Conservation (phyloP, 2,797 vertebrate genomes). For the Lepilemur ruficaudatus region DNA sequence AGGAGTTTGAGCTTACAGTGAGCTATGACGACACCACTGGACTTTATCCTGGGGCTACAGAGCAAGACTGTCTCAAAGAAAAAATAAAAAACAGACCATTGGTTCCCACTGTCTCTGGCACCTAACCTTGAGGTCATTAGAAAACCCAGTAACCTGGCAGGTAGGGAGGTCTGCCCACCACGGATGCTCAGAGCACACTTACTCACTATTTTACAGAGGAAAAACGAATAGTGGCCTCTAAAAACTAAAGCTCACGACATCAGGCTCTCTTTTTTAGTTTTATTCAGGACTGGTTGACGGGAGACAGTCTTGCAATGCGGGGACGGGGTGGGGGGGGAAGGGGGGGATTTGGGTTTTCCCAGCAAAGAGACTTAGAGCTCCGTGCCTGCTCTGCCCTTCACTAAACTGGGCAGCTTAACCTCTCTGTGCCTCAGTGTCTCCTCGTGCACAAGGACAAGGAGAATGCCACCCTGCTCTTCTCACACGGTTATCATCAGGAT, state of each 20-base stretch:
- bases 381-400: background rate
- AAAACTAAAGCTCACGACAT: background rate
- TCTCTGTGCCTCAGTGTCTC: background rate
- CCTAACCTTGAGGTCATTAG: background rate
- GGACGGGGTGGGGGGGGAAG: too few relatives aligned
- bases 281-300: background rate
- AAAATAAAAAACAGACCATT: background rate
- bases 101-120: background rate
- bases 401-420: background rate
- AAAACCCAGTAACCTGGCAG: background rate
- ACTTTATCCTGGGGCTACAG: too few relatives aligned
- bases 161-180: background rate
- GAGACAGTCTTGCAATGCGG: background rate
- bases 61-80: too few relatives aligned
- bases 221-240: background rate
- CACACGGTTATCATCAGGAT: background rate
- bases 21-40: too few relatives aligned
- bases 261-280: background rate
- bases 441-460: background rate
- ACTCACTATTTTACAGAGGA: background rate
- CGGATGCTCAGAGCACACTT: background rate
- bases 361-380: accelerated
- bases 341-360: background rate
- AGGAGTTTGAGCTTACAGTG: too few relatives aligned
- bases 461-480: conserved; percentile 4